A percentile compares a stretch with the other conserved stretches of the same genome.
These are phyloP conservation scores for Hyppa rectilinea DNA, from an alignment of 2,888 invertebrate species.

Conservation along the genomic window DNA sequence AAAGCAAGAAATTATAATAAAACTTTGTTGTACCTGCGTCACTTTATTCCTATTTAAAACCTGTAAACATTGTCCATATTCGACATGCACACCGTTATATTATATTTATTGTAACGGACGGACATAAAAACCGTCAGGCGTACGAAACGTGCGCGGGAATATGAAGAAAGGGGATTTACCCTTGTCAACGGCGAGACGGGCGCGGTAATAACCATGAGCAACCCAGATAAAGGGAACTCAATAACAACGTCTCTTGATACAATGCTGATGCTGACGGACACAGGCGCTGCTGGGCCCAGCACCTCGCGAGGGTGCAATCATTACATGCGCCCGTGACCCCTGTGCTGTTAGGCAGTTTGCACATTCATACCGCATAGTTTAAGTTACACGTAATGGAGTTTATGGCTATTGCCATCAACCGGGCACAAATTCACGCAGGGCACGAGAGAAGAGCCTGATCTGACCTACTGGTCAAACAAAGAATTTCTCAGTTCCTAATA, in stretches of 20 bases:
- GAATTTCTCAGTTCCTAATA: background rate
- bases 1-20: background rate
- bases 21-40: background rate
- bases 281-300: conserved; percentile 8
- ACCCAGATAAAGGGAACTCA: conserved; percentile 81
- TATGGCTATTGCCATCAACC: background rate
- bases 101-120: conserved; percentile 67
- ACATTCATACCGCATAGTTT: background rate
- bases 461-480: too few relatives aligned
- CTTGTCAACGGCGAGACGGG: conserved; percentile 85
- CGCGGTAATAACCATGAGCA: conserved; percentile 82
- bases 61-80: conserved; percentile 54
- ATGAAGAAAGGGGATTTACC: conserved; percentile 89
- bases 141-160: conserved; percentile 73
- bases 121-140: conserved; percentile 68
- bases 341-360: background rate
- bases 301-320: conserved; percentile 10
- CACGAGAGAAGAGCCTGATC: background rate
- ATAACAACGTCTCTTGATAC: conserved; percentile 71
- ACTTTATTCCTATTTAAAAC: conserved; percentile 48
- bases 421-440: background rate
- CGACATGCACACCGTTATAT: conserved; percentile 55
- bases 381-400: background rate
- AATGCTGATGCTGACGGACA: conserved; percentile 59
- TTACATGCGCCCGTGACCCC: background rate